Percentiles rank a stretch among this genome's conserved stretches.
Evolutionary conservation across 2,113 vertebrate species (phyloP).

Genomic region (Microtus richardsoni): DNA sequence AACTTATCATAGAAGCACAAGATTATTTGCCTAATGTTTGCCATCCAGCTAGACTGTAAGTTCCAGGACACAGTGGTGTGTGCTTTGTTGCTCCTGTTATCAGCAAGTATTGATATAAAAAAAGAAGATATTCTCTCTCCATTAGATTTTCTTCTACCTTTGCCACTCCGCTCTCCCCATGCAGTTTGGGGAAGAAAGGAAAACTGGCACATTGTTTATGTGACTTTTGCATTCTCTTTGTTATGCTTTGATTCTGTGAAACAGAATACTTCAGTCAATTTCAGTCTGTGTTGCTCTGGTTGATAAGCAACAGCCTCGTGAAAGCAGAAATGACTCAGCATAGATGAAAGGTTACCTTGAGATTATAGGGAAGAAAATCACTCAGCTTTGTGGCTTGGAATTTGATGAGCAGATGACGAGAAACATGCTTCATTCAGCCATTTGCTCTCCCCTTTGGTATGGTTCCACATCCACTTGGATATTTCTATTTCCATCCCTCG

Average conservation of each 20-base stretch:
- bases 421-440: neutral
- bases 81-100: neutral
- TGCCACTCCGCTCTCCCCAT: neutral
- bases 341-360: neutral
- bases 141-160: neutral
- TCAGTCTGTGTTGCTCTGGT: neutral
- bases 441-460: neutral
- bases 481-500: neutral
- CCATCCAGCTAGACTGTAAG: neutral
- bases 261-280: neutral
- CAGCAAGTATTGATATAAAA: neutral
- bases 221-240: neutral
- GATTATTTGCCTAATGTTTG: neutral
- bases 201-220: neutral
- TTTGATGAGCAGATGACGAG: neutral
- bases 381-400: neutral
- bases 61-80: neutral
- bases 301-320: neutral
- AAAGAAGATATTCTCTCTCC: neutral
- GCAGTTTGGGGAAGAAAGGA: neutral
- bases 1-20: neutral
- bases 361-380: neutral
- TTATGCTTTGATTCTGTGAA: neutral
- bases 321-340: neutral
- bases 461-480: neutral